Percentiles rank a stretch among this genome's conserved stretches.
These are phyloP conservation scores for Nasonovia ribisnigri DNA, from an alignment of 2,888 invertebrate genomes.

Conservation along the genomic window DNA sequence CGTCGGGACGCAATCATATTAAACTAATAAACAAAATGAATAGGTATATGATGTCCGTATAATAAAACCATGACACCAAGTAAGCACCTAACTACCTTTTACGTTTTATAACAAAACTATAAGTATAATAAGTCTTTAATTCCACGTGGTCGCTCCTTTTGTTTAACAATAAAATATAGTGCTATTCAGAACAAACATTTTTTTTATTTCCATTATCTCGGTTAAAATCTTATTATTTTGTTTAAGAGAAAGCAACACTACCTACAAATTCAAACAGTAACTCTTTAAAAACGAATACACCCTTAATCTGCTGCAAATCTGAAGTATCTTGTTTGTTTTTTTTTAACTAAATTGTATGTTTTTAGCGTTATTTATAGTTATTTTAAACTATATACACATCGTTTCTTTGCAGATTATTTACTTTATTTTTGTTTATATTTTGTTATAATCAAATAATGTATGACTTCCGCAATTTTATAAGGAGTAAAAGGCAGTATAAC, in stretches of 20 bases:
- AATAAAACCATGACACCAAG: constrained; percentile 7
- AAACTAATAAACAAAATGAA: constrained; percentile 14
- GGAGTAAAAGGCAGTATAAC: too few species aligned
- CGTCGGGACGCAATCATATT: background rate
- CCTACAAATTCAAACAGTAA: background rate
- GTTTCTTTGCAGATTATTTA: background rate
- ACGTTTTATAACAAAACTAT: constrained; percentile 5
- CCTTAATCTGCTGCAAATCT: background rate
- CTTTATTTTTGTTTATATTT: constrained; percentile 5
- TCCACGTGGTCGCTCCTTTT: background rate
- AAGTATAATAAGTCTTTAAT: constrained; percentile 39
- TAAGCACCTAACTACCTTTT: background rate
- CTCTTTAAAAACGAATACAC: background rate
- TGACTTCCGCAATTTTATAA: background rate
- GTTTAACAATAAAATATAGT: constrained; percentile 27
- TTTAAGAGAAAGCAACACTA: constrained; percentile 25
- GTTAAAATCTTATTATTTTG: constrained; percentile 17
- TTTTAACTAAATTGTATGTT: background rate
- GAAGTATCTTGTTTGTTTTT: background rate
- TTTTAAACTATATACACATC: background rate
- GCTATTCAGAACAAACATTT: constrained; percentile 16
- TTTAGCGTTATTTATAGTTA: background rate
- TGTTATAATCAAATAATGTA: background rate
- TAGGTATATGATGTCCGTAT: background rate
- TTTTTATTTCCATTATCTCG: constrained; percentile 27